phyloP scores from a whole-genome alignment of 2,888 invertebrate species.

The Petrolisthes manimaculis region DNA sequence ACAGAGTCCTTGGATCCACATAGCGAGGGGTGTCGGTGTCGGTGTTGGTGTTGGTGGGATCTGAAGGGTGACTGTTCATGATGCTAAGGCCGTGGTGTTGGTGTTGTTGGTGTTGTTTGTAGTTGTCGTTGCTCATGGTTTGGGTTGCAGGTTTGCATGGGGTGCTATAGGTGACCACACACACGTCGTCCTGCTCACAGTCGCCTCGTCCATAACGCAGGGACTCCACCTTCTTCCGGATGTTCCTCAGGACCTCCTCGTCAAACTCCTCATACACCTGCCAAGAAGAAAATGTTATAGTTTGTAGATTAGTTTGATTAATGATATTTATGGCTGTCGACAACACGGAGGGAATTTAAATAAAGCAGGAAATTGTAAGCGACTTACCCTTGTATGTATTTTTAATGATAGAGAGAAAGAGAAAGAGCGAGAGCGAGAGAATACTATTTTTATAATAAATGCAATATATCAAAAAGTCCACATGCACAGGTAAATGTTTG shows the following conservation, averaged over 20 bases:
- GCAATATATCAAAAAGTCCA: too few relatives aligned
- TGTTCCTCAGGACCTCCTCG: slow-evolving; percentile 30
- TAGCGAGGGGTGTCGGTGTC: background rate
- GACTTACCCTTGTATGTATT: too few relatives aligned
- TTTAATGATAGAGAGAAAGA: too few relatives aligned
- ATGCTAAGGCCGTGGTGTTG: background rate
- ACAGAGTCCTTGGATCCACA: too few relatives aligned
- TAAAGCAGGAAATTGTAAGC: too few relatives aligned
- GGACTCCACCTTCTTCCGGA: slow-evolving; percentile 27
- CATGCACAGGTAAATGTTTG: too few relatives aligned
- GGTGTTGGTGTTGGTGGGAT: background rate
- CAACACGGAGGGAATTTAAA: too few relatives aligned
- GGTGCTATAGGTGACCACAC: background rate
- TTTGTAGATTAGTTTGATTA: too few relatives aligned
- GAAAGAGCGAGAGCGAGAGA: too few relatives aligned
- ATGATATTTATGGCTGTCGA: too few relatives aligned
- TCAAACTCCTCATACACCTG: slow-evolving; percentile 35
- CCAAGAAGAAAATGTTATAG: background rate
- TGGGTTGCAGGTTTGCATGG: background rate
- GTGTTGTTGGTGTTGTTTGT: background rate
- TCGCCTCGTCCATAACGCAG: background rate
- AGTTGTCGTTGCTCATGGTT: background rate
- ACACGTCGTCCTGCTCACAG: background rate
- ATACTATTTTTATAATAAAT: too few relatives aligned
- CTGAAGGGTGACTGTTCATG: background rate